phyloP scores from a whole-genome alignment of 2,797 vertebrate species.

The Notamacropus eugenii region DNA sequence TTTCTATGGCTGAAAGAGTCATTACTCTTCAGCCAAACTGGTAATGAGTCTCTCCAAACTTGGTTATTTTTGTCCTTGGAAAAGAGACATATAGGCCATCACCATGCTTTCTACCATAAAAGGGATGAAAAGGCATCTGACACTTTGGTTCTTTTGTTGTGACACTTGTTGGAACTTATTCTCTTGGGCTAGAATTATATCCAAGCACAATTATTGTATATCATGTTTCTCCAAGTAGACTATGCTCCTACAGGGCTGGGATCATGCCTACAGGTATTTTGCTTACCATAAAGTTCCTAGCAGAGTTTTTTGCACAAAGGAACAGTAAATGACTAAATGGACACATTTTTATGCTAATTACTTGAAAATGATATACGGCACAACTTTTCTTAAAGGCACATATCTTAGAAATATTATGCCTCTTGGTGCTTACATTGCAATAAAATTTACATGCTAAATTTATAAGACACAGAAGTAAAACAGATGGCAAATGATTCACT shows the following conservation, averaged over 20 bases:
- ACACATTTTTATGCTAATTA: not conserved
- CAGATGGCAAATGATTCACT: not conserved
- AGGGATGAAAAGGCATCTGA: not conserved
- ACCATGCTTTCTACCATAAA: not conserved
- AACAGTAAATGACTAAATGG: not conserved
- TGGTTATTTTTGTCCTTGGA: not conserved
- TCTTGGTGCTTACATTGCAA: slow-evolving; percentile 1
- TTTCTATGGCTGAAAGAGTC: not conserved
- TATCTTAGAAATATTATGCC: not conserved
- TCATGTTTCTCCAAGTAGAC: not conserved
- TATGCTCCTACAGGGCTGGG: not conserved
- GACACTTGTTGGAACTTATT: not conserved
- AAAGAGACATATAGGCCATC: not conserved
- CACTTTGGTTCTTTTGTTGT: not conserved
- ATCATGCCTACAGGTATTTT: not conserved
- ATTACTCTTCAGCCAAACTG: not conserved
- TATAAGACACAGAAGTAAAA: not conserved
- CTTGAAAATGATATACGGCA: not conserved
- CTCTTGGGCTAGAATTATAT: rapidly evolving
- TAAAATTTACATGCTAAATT: slow-evolving; percentile 15
- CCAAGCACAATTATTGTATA: not conserved
- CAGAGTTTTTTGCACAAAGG: not conserved
- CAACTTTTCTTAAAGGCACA: slow-evolving; percentile 24
- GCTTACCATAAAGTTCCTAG: not conserved
- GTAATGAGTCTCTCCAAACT: not conserved